Evolutionary conservation across 2,888 invertebrate genomes (phyloP).

Genomic region (Ophioninae sp.): DNA sequence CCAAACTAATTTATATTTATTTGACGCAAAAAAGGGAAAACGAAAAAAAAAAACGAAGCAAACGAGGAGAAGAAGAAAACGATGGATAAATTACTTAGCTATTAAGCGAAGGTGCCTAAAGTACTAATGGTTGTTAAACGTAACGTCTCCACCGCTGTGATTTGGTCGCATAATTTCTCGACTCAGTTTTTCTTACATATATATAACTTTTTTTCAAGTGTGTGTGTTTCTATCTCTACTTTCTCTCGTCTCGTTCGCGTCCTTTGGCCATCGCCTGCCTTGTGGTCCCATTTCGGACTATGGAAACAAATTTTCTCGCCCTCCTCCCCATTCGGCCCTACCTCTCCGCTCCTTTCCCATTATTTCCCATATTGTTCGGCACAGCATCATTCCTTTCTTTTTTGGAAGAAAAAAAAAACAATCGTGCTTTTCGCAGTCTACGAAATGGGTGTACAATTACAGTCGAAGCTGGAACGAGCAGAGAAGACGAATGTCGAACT

Average conservation of each 20-base stretch:
- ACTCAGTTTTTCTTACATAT: constrained; percentile 69
- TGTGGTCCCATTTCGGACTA: constrained; percentile 69
- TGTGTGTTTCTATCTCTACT: constrained; percentile 37
- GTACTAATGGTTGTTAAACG: constrained; percentile 75
- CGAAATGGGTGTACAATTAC: constrained; percentile 54
- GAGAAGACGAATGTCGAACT: constrained; percentile 51
- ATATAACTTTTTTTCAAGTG: constrained; percentile 32
- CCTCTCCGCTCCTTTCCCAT: constrained; percentile 69
- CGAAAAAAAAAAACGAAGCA: constrained; percentile 26
- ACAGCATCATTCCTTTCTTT: neutral
- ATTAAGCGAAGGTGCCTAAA: constrained; percentile 78
- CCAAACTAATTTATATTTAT: constrained; percentile 17
- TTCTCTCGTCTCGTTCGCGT: constrained; percentile 31
- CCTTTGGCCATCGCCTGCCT: constrained; percentile 65
- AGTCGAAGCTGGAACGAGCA: constrained; percentile 64
- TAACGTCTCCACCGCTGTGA: constrained; percentile 77
- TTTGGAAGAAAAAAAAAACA: neutral
- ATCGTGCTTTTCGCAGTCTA: neutral
- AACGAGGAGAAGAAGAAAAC: constrained; percentile 26
- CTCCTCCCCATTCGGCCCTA: constrained; percentile 73
- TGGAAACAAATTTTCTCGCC: neutral
- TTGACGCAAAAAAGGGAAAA: constrained; percentile 52
- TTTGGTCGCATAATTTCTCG: constrained; percentile 77
- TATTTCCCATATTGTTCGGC: no score
- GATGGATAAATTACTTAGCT: constrained; percentile 67